These are phyloP conservation scores for Hyles vespertilio DNA, from an alignment of 1,140 invertebrate species.

Conservation along the genomic window DNA sequence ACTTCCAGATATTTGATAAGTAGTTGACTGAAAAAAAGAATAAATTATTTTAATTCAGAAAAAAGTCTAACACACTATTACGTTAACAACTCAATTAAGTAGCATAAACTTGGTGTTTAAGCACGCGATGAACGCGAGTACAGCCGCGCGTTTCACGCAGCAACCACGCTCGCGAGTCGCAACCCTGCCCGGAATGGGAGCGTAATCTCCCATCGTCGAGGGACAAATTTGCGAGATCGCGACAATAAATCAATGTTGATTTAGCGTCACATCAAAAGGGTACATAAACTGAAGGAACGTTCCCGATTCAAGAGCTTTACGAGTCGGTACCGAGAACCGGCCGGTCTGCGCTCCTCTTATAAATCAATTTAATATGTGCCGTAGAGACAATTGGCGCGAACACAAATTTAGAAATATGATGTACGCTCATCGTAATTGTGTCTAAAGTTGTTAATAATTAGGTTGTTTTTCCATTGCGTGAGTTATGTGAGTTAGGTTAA, in stretches of 20 bases:
- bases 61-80: too few relatives aligned
- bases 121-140: too few relatives aligned
- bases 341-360: constrained; percentile 34
- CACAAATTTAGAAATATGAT: constrained; percentile 4
- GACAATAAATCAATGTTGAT: constrained; percentile 28
- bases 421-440: not conserved
- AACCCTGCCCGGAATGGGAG: too few relatives aligned
- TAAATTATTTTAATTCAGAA: too few relatives aligned
- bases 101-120: too few relatives aligned
- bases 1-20: too few relatives aligned
- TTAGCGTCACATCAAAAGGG: constrained; percentile 29
- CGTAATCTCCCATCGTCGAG: too few relatives aligned
- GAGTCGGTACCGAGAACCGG: constrained; percentile 32
- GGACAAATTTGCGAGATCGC: not conserved
- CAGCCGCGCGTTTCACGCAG: too few relatives aligned
- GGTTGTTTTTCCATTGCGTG: constrained; percentile 1
- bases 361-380: constrained; percentile 48
- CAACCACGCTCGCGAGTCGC: too few relatives aligned
- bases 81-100: too few relatives aligned
- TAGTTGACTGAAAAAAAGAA: too few relatives aligned
- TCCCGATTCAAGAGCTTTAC: constrained; percentile 35
- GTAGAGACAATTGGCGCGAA: constrained; percentile 42
- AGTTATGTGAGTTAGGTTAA: constrained; percentile 1
- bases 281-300: constrained; percentile 15
- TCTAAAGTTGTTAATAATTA: not conserved